phyloP scores from a whole-genome alignment of 2,113 vertebrate species.

The Ammospiza caudacuta region DNA sequence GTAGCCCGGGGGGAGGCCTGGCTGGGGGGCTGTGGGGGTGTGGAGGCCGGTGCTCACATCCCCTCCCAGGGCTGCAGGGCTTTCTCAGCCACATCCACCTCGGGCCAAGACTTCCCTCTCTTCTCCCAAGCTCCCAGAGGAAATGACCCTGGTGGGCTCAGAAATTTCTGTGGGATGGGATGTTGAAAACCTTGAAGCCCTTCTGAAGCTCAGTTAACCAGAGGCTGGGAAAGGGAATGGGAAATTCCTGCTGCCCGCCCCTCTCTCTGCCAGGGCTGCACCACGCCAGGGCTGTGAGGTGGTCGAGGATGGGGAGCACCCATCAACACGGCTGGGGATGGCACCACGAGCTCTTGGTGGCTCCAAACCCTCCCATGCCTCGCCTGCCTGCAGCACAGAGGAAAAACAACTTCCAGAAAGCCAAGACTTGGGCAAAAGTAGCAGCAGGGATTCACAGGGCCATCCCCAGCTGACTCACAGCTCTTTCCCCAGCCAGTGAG shows the following conservation, averaged over 20 bases:
- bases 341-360: fast-evolving
- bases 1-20: background rate
- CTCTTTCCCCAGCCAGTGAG: background rate
- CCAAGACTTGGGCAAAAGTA: constrained; percentile 19
- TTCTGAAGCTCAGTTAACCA: background rate
- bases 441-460: background rate
- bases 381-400: background rate
- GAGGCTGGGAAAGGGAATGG: background rate
- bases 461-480: background rate
- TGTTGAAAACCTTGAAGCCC: background rate
- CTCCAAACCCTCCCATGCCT: background rate
- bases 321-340: background rate
- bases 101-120: background rate
- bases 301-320: background rate
- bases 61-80: constrained; percentile 15
- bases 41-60: background rate
- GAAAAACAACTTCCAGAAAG: background rate
- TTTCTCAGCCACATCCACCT: constrained; percentile 16
- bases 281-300: fast-evolving
- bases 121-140: constrained; percentile 55
- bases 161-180: constrained; percentile 52
- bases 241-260: background rate
- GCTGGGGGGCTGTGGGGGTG: constrained; percentile 25
- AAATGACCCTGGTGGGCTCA: constrained; percentile 41
- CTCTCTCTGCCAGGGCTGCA: background rate